Conservation (phyloP, 2,888 invertebrate genomes). For the Euproctis similis region DNA sequence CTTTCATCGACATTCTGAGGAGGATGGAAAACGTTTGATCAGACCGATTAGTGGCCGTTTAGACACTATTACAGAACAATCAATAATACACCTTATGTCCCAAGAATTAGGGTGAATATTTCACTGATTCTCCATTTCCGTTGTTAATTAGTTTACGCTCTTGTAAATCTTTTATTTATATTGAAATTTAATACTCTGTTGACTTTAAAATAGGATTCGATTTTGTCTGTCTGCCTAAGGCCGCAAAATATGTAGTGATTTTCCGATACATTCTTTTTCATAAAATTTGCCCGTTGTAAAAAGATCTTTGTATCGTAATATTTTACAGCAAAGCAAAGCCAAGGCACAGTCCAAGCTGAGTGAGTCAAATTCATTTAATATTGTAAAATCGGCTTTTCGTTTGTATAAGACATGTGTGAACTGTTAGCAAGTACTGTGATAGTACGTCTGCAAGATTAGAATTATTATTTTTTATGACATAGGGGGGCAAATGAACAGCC, state of each 20-base stretch:
- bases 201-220: conserved; percentile 4
- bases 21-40: conserved; percentile 32
- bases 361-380: too few relatives aligned
- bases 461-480: too few relatives aligned
- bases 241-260: conserved; percentile 2
- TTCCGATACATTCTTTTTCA: conserved; percentile 5
- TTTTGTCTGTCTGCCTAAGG: conserved; percentile 7
- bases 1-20: conserved; percentile 26
- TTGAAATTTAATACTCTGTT: too few relatives aligned
- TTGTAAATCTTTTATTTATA: too few relatives aligned
- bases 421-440: too few relatives aligned
- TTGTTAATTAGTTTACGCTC: too few relatives aligned
- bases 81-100: conserved; percentile 13
- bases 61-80: conserved; percentile 4
- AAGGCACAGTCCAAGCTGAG: conserved; percentile 3
- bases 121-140: too few relatives aligned
- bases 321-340: background rate
- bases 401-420: too few relatives aligned
- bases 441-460: too few relatives aligned
- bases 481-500: too few relatives aligned
- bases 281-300: conserved; percentile 5
- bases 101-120: too few relatives aligned
- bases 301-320: conserved; percentile 1
- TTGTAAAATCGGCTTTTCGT: too few relatives aligned
- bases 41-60: conserved; percentile 31